Conservation (phyloP, 2,888 invertebrate species). For the Chalcosyrphus nemorum region DNA sequence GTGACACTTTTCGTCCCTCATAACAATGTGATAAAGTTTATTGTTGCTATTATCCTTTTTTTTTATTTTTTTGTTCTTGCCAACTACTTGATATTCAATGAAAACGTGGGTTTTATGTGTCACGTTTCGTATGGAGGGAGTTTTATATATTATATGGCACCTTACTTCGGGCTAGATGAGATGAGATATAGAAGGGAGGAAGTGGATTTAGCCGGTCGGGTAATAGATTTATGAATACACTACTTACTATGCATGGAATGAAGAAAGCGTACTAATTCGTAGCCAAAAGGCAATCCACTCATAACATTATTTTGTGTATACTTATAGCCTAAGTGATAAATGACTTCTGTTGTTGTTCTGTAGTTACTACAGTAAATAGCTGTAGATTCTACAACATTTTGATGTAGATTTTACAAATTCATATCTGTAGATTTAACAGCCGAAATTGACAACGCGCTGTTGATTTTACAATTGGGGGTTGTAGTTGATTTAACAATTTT, state of each 20-base stretch:
- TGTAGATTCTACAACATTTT: too few species aligned
- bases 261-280: conserved; percentile 11
- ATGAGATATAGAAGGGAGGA: neutral
- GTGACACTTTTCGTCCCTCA: neutral
- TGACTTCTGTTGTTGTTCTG: neutral
- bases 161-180: neutral
- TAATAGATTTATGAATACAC: conserved; percentile 41
- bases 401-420: too few species aligned
- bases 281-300: neutral
- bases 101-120: conserved; percentile 25
- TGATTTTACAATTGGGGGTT: too few species aligned
- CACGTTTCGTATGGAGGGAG: neutral
- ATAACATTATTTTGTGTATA: neutral
- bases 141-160: conserved; percentile 8
- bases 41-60: conserved; percentile 32
- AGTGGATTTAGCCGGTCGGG: neutral
- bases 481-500: too few species aligned
- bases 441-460: too few species aligned
- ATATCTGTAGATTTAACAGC: too few species aligned
- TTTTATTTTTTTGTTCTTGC: neutral
- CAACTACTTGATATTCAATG: conserved; percentile 43
- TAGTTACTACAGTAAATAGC: too few species aligned
- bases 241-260: conserved; percentile 40
- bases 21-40: conserved; percentile 41
- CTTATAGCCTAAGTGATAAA: neutral